Conservation (phyloP, 2,797 vertebrate species). For the Pseudomugil tenellus region DNA sequence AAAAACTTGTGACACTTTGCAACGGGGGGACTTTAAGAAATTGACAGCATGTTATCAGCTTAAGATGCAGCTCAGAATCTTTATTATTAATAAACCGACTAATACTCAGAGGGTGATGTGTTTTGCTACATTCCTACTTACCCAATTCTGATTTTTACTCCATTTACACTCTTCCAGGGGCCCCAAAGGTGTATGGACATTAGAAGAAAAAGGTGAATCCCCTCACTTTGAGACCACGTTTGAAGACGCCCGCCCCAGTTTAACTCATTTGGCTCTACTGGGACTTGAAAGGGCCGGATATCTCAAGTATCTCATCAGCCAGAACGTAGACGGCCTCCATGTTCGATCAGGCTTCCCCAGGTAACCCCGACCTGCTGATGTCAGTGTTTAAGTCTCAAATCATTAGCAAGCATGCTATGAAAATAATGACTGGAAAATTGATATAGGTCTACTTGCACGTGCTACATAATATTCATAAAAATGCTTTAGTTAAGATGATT, state of each 20-base stretch:
- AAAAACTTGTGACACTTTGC: slow-evolving; percentile 1
- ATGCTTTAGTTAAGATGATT: neutral
- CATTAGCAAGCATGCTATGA: too few relatives aligned
- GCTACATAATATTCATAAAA: neutral
- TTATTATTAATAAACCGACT: neutral
- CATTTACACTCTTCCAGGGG: slow-evolving; percentile 80
- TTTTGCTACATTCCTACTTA: neutral
- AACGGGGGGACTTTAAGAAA: neutral
- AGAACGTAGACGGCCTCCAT: slow-evolving; percentile 96
- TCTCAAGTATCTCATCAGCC: slow-evolving; percentile 94
- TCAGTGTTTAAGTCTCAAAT: neutral
- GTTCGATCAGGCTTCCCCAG: slow-evolving; percentile 95
- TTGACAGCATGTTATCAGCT: neutral
- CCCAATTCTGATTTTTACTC: neutral
- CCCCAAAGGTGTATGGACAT: slow-evolving; percentile 96
- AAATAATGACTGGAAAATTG: neutral
- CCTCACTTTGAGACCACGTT: slow-evolving; percentile 96
- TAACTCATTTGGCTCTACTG: slow-evolving; percentile 93
- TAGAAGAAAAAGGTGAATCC: slow-evolving; percentile 91
- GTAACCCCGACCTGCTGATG: slow-evolving; percentile 71
- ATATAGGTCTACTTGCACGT: too few relatives aligned
- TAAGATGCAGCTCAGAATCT: neutral
- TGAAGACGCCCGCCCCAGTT: slow-evolving; percentile 90
- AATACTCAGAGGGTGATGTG: neutral
- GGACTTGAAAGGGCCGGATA: slow-evolving; percentile 90